Base-by-base conservation (phyloP, 2,113 vertebrate genomes). In the Helogale parvula region DNA sequence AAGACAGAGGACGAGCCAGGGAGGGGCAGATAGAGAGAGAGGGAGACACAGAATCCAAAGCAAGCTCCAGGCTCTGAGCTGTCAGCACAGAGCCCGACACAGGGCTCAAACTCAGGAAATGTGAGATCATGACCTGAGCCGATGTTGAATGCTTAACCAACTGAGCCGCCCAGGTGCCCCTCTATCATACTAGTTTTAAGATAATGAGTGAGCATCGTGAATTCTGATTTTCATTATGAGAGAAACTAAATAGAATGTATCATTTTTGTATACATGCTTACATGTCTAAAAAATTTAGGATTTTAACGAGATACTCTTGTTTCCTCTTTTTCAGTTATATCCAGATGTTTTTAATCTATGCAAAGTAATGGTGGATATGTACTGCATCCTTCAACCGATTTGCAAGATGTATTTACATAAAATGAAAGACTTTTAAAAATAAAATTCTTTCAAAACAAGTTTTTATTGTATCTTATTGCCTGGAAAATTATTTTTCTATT, bases 311-410 rank as follows among this genome's bases (percentile, higher is more conserved):
- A 60, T 90, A 19, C 19, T 71, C n/a, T 74, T 80, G 71, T 82
- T 89, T 52, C 14, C 7, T 13, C 50, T 47, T 82, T 86, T 74
- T 94, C 17, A 47, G 35, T 57, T 16, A 91, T 8, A 57, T 2
- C 27, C 23, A 96, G 41, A 93, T 97, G 66, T 76, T 89, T 97
- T 85, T 65, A 81, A 45, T 82, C 57, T 89, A 31, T 72, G 38
- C 29, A 72, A 85, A 93, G 63, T 45, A 89, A 80, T 77, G 86
- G 81, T 47, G 29, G 35, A 45, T 35, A 69, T 1, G 9, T 72
- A 85, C 9, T 54, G 21, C 33, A 57, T 54, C 93, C 52, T 95
- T 92, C 63, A 68, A 41, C 1, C 81, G 33, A 96, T 60, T 77
- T 96, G 25, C 9, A 86, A 93, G 13, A 47, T n/a, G 14, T 79